Evolutionary conservation across 53 echinoderm and acorn worm species (phyloP).

Genomic region (Temnopleurus reevesii): DNA sequence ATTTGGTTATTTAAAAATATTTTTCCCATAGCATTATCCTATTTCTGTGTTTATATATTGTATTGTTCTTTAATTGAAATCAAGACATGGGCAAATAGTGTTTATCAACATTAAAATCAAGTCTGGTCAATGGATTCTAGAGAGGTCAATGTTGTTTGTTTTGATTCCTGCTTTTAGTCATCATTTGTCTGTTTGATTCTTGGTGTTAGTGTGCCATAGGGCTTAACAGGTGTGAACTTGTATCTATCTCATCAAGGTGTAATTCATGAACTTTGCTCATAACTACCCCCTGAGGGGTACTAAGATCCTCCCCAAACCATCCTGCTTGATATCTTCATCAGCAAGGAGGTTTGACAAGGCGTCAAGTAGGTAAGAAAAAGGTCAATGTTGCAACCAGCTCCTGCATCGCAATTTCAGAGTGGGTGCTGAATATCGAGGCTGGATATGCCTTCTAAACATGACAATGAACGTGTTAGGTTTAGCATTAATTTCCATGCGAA

Average conservation of each 20-base stretch:
- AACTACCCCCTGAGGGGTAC: slow-evolving; percentile 17
- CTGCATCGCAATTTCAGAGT: neutral
- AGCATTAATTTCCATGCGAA: neutral
- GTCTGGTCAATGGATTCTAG: too few species aligned
- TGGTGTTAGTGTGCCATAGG: neutral
- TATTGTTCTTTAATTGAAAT: too few species aligned
- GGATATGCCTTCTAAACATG: neutral
- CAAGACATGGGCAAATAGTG: too few species aligned
- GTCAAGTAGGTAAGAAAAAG: slow-evolving; percentile 30
- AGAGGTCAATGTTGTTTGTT: slow-evolving; percentile 19
- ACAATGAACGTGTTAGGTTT: neutral
- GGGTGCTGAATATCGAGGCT: slow-evolving; percentile 26
- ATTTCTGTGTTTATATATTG: too few species aligned
- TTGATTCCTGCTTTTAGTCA: neutral
- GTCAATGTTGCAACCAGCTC: slow-evolving; percentile 12
- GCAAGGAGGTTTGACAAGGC: neutral
- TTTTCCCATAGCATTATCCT: too few species aligned
- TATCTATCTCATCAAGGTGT: slow-evolving; percentile 11
- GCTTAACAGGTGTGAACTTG: slow-evolving; percentile 31
- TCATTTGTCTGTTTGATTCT: neutral
- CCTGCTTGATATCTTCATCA: neutral
- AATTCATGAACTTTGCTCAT: neutral
- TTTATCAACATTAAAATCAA: too few species aligned
- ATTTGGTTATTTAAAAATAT: too few species aligned
- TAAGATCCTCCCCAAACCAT: neutral